Evolutionary conservation across 2,888 invertebrate genomes (phyloP).

Genomic region (Mycalesis mineus): DNA sequence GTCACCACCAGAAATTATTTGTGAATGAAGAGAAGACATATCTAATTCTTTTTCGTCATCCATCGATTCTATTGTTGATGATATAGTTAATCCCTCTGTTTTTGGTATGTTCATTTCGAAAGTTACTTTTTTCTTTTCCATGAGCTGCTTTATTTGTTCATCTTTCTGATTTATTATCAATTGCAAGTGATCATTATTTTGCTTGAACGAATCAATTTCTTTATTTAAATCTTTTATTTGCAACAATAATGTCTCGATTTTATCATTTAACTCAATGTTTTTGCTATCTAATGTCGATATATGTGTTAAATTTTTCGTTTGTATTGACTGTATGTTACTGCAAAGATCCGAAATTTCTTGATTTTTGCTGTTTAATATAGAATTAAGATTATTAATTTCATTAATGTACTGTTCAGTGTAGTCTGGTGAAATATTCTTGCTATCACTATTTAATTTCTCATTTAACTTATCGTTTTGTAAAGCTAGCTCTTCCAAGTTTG

Average conservation of each 20-base stretch:
- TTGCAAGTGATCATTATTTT: conserved; percentile 48
- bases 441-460: conserved; percentile 41
- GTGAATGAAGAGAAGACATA: conserved; percentile 58
- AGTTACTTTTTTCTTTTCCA: conserved; percentile 55
- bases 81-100: conserved; percentile 72
- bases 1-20: conserved; percentile 54
- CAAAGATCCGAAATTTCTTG: conserved; percentile 60
- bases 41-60: conserved; percentile 46
- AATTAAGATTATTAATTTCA: conserved; percentile 78
- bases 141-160: conserved; percentile 55
- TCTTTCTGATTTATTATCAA: conserved; percentile 49
- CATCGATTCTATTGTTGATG: conserved; percentile 65
- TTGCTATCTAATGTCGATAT: conserved; percentile 47
- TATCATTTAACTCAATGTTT: conserved; percentile 55
- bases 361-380: conserved; percentile 69
- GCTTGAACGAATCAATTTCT: conserved; percentile 43
- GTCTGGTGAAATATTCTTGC: conserved; percentile 46
- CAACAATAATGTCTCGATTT: conserved; percentile 37
- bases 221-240: conserved; percentile 40
- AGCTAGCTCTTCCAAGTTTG: conserved; percentile 55
- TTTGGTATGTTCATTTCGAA: conserved; percentile 74
- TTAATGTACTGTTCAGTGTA: conserved; percentile 71
- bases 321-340: conserved; percentile 46
- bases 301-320: conserved; percentile 42
- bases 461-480: conserved; percentile 52